Evolutionary conservation across 2,113 vertebrate genomes (phyloP).

Genomic region (Muscicapa adusta): DNA sequence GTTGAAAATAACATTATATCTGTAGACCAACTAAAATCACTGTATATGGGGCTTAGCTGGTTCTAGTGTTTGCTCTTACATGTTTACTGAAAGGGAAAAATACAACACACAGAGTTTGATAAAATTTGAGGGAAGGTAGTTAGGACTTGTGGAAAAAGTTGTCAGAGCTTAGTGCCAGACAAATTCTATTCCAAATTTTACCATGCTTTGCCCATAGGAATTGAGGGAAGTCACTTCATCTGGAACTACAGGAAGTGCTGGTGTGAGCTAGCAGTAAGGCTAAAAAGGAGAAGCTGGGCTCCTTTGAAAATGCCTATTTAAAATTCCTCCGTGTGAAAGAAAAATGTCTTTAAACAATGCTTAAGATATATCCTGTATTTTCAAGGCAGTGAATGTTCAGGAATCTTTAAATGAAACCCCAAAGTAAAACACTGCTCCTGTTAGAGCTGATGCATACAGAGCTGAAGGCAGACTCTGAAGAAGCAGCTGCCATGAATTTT

Average conservation of each 20-base stretch:
- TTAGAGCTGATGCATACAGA: not conserved
- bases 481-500: not conserved
- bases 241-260: not conserved
- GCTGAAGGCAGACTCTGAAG: not conserved
- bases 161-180: not conserved
- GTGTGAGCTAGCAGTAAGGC: not conserved
- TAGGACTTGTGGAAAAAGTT: not conserved
- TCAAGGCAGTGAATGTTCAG: not conserved
- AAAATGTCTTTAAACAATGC: not conserved
- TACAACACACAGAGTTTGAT: not conserved
- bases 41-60: not conserved
- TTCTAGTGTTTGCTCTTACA: not conserved
- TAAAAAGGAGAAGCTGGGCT: not conserved
- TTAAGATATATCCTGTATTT: not conserved
- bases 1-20: not conserved
- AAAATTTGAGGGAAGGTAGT: not conserved
- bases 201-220: not conserved
- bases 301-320: not conserved
- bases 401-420: not conserved
- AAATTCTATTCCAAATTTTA: not conserved
- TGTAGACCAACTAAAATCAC: not conserved
- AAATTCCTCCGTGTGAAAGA: not conserved
- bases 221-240: not conserved
- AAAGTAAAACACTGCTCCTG: not conserved
- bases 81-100: not conserved